These are phyloP conservation scores for Aphis gossypii DNA, from an alignment of 1,140 invertebrate species.

Conservation along the genomic window DNA sequence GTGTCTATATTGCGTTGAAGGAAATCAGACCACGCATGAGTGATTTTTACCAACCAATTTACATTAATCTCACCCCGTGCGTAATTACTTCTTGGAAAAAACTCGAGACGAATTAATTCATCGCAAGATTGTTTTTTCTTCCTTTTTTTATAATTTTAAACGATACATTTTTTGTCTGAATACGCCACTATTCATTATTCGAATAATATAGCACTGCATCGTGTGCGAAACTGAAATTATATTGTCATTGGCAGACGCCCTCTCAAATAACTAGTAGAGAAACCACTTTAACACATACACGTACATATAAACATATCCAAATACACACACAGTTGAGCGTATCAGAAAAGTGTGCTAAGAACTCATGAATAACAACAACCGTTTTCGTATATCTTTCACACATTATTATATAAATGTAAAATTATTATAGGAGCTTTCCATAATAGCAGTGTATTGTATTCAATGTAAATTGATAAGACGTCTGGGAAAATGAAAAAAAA, in stretches of 20 bases:
- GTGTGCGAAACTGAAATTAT: not conserved
- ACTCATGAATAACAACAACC: conserved; percentile 6
- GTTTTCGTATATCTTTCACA: not conserved
- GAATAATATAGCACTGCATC: not conserved
- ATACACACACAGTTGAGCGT: not conserved
- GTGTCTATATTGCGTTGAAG: not conserved
- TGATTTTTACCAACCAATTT: conserved; percentile 19
- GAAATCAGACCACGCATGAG: not conserved
- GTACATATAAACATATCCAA: no score
- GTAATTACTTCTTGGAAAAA: not conserved
- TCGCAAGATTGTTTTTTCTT: not conserved
- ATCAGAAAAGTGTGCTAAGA: not conserved
- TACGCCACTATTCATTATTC: not conserved
- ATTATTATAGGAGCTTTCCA: not conserved
- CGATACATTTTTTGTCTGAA: not conserved
- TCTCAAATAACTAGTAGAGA: not conserved
- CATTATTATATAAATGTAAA: conserved; percentile 12
- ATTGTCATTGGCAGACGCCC: not conserved
- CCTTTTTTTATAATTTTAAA: not conserved
- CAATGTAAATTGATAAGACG: not conserved
- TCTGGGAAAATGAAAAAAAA: not conserved
- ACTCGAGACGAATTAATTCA: not conserved
- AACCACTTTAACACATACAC: not conserved
- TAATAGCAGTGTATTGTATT: not conserved
- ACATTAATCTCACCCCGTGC: conserved; percentile 19